Conservation (phyloP, 2,797 vertebrate genomes). For the Danio aesculapii region DNA sequence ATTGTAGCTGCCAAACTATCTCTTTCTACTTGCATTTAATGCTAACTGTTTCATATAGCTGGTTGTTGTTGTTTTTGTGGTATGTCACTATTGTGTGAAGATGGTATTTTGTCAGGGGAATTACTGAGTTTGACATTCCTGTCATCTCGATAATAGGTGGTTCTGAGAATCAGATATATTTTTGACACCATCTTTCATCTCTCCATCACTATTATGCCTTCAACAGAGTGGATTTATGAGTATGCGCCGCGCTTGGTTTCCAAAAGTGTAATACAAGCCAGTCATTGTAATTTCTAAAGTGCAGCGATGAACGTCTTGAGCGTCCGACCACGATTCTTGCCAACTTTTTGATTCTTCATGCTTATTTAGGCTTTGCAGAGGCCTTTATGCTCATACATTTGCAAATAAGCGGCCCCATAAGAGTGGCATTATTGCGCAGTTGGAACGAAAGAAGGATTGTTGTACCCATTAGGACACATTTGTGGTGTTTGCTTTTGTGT, state of each 20-base stretch:
- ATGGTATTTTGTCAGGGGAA: conserved; percentile 6
- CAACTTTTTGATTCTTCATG: neutral
- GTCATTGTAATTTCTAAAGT: conserved; percentile 1
- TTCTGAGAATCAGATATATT: neutral
- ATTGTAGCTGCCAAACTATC: neutral
- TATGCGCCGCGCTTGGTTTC: conserved; percentile 22
- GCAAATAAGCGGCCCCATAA: neutral
- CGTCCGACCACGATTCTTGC: neutral
- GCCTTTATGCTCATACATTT: neutral
- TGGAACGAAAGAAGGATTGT: conserved; percentile 2
- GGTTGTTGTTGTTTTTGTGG: conserved; percentile 1
- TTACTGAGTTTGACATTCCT: conserved; percentile 19
- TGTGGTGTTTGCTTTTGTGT: neutral
- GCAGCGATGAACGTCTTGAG: neutral
- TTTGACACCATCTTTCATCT: neutral
- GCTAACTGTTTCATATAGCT: conserved; percentile 3
- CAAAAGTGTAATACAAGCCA: conserved; percentile 8
- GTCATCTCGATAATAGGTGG: conserved; percentile 27
- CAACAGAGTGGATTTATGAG: conserved; percentile 15
- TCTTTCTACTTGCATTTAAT: neutral
- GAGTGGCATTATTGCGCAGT: neutral
- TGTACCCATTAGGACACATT: neutral
- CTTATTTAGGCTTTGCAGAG: neutral
- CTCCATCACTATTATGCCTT: conserved; percentile 25
- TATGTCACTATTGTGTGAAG: conserved; percentile 3